These are phyloP conservation scores for Berghia stephanieae DNA, from an alignment of 1,140 invertebrate genomes.

Conservation along the genomic window DNA sequence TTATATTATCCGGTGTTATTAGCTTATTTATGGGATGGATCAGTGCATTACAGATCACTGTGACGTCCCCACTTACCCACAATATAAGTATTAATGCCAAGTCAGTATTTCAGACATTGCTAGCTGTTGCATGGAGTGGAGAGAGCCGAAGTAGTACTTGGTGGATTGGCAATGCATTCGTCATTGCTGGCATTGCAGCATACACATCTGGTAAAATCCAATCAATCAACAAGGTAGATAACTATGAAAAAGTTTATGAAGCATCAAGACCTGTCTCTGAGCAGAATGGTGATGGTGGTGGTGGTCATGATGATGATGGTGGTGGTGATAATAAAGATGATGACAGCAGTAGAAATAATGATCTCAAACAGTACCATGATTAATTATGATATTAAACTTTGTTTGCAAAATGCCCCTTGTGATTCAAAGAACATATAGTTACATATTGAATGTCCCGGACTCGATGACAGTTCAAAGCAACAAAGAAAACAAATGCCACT, in stretches of 20 bases:
- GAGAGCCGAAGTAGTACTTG: slow-evolving; percentile 58
- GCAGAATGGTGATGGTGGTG: slow-evolving; percentile 20
- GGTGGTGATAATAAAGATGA: neutral
- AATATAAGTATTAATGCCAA: slow-evolving; percentile 66
- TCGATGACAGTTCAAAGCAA: no score
- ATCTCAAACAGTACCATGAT: neutral
- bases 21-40: slow-evolving; percentile 62
- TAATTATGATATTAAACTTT: no score
- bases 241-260: no score
- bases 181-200: slow-evolving; percentile 54
- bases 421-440: no score
- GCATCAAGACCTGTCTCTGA: neutral
- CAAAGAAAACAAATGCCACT: no score
- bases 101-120: slow-evolving; percentile 62
- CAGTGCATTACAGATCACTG: slow-evolving; percentile 62
- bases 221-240: no score
- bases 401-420: no score
- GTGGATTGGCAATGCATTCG: slow-evolving; percentile 63
- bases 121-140: slow-evolving; percentile 59
- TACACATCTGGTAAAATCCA: slow-evolving; percentile 17
- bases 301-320: neutral
- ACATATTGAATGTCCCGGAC: no score
- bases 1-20: slow-evolving; percentile 56
- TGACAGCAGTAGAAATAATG: neutral
- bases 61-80: slow-evolving; percentile 65